These are phyloP conservation scores for Dolichoris vasculosae DNA, from an alignment of 1,140 invertebrate genomes.

Conservation along the genomic window DNA sequence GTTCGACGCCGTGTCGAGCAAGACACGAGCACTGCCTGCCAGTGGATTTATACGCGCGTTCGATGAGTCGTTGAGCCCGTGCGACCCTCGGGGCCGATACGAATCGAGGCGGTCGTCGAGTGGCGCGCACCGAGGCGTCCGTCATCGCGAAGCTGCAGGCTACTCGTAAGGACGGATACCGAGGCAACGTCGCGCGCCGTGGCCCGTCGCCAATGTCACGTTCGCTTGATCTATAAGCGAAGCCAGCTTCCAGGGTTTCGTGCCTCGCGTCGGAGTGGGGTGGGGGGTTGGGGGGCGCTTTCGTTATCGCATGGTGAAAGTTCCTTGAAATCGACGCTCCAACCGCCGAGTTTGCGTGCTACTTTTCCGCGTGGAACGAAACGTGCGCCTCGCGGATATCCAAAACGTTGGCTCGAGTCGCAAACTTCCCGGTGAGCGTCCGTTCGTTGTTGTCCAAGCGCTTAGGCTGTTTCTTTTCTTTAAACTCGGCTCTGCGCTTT, in stretches of 20 bases:
- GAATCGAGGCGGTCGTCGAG: neutral
- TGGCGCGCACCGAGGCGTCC: neutral
- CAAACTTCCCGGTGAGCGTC: neutral
- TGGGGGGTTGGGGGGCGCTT: neutral
- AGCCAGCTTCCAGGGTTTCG: neutral
- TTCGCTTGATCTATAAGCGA: neutral
- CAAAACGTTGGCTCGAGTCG: neutral
- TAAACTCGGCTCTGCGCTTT: neutral
- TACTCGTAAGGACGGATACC: neutral
- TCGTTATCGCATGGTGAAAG: neutral
- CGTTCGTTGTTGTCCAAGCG: neutral
- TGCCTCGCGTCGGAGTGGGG: neutral
- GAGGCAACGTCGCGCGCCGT: neutral
- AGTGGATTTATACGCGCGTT: neutral
- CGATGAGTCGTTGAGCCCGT: neutral
- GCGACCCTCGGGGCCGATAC: neutral
- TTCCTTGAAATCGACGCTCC: neutral
- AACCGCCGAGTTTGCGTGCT: neutral
- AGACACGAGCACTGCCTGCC: neutral
- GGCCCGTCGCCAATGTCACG: neutral
- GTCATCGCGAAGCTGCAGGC: neutral
- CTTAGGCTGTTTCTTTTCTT: neutral
- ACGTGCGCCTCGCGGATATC: neutral
- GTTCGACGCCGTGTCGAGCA: conserved; percentile 4
- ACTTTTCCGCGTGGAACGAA: neutral